Evolutionary conservation across 1,140 invertebrate species (phyloP).

Genomic region (Epicauta chinensis): DNA sequence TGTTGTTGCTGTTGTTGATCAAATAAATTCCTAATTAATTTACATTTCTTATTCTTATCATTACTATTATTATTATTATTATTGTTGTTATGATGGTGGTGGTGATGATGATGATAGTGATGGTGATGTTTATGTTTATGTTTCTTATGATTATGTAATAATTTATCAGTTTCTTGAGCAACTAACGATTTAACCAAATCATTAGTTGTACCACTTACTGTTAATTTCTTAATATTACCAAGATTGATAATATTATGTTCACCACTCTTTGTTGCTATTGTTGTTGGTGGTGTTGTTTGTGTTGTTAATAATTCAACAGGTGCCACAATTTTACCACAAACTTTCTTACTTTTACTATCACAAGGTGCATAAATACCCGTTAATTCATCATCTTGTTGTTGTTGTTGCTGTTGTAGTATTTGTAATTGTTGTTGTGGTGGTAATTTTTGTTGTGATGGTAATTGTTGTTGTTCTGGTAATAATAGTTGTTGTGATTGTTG

Average conservation of each 20-base stretch:
- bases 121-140: constrained; percentile 29
- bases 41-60: constrained; percentile 24
- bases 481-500: no score
- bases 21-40: constrained; percentile 5
- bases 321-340: constrained; percentile 36
- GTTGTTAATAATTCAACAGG: constrained; percentile 19
- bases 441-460: neutral
- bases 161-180: constrained; percentile 25
- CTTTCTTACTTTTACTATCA: constrained; percentile 33
- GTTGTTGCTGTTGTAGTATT: neutral
- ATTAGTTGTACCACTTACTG: constrained; percentile 3
- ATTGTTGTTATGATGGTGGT: constrained; percentile 20
- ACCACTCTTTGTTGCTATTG: neutral
- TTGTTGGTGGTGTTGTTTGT: neutral
- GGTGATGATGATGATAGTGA: constrained; percentile 20
- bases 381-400: constrained; percentile 17
- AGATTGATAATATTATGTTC: no score
- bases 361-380: constrained; percentile 25
- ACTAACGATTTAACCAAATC: constrained; percentile 30
- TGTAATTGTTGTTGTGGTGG: neutral
- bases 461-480: neutral
- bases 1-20: neutral
- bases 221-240: no score
- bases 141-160: constrained; percentile 25
- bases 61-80: constrained; percentile 27